Conservation (phyloP, 2,888 invertebrate species). For the Apeira syringaria region DNA sequence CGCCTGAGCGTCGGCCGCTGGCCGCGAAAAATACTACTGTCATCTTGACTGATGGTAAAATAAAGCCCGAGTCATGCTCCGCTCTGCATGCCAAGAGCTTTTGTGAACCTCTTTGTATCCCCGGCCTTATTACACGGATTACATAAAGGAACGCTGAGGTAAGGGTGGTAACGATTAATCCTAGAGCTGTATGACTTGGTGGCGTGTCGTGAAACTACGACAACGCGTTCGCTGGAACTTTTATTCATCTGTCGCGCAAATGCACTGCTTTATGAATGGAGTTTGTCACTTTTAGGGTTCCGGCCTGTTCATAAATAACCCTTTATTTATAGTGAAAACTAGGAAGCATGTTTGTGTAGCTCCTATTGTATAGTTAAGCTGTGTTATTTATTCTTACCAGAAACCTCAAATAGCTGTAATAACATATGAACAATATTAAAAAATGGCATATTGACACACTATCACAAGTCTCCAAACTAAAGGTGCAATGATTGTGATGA, state of each 20-base stretch:
- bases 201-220: slow-evolving; percentile 26
- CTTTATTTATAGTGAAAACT: too few relatives aligned
- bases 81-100: slow-evolving; percentile 72
- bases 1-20: slow-evolving; percentile 75
- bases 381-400: too few relatives aligned
- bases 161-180: slow-evolving; percentile 41
- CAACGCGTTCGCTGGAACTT: slow-evolving; percentile 9
- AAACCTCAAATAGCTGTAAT: too few relatives aligned
- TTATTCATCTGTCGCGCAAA: slow-evolving; percentile 17
- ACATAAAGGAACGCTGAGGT: slow-evolving; percentile 54
- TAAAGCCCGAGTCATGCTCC: slow-evolving; percentile 73
- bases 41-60: slow-evolving; percentile 81
- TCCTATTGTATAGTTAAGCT: too few relatives aligned
- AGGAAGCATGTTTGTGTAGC: background rate
- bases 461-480: too few relatives aligned
- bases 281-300: slow-evolving; percentile 1
- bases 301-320: background rate
- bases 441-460: too few relatives aligned
- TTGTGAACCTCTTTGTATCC: slow-evolving; percentile 66
- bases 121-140: slow-evolving; percentile 64
- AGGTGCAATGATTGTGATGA: too few relatives aligned
- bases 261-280: slow-evolving; percentile 9
- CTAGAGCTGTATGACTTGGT: slow-evolving; percentile 34
- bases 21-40: slow-evolving; percentile 80
- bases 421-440: too few relatives aligned